phyloP scores from a whole-genome alignment of 92 coral and sea anemone genomes.

The Phenganax subtilis region DNA sequence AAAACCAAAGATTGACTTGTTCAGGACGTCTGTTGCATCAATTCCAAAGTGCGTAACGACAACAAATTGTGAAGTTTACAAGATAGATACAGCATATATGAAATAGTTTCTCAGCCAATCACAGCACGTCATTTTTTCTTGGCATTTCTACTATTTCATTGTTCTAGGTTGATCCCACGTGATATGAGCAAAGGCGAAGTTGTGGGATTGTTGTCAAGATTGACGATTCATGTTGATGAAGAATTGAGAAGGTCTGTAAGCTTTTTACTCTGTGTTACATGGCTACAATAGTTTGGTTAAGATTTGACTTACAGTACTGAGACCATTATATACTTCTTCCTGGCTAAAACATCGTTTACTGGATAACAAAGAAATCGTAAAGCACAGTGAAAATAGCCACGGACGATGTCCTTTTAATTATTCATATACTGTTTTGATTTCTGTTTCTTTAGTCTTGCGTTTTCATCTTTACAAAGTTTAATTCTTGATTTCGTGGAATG shows the following conservation, averaged over 20 bases:
- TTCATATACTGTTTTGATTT: background rate
- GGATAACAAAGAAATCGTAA: background rate
- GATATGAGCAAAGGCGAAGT: slow-evolving; percentile 92
- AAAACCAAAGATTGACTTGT: slow-evolving; percentile 80
- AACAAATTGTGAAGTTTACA: background rate
- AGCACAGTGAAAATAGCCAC: too few species aligned
- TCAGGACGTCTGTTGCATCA: slow-evolving; percentile 96
- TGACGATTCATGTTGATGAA: slow-evolving; percentile 96
- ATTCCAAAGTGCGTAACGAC: slow-evolving; percentile 67
- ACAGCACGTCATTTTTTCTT: background rate
- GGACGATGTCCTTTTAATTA: background rate
- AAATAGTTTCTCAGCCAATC: background rate
- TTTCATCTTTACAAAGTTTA: slow-evolving; percentile 87
- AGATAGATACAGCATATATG: background rate
- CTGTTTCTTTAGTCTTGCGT: slow-evolving; percentile 75
- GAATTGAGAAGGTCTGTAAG: slow-evolving; percentile 81
- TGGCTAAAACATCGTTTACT: too few species aligned
- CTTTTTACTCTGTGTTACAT: background rate
- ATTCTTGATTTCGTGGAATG: slow-evolving; percentile 92
- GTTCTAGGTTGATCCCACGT: slow-evolving; percentile 81
- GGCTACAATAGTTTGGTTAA: too few species aligned
- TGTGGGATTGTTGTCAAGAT: slow-evolving; percentile 85
- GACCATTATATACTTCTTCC: too few species aligned
- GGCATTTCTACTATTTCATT: background rate
- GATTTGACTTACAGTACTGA: too few species aligned